Conservation (phyloP, 2,797 vertebrate genomes). For the Paedocypris micromegethes region DNA sequence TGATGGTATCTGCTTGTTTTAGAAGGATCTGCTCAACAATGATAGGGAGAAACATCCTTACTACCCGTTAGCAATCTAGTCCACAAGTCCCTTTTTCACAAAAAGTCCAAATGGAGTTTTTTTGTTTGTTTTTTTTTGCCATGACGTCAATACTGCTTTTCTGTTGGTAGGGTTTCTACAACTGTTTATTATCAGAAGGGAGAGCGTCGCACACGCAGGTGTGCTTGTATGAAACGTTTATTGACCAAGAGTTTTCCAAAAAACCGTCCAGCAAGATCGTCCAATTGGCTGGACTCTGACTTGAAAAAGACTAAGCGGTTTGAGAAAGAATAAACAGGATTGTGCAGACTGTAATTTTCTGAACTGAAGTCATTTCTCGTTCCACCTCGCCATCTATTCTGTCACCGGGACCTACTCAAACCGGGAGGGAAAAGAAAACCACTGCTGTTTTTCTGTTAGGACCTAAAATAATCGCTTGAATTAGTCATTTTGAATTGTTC, state of each 20-base stretch:
- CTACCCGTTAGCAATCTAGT: too few species aligned
- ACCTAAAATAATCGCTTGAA: neutral
- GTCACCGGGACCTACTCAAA: slow-evolving; percentile 26
- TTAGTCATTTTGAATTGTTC: slow-evolving; percentile 20
- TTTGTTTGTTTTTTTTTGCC: neutral
- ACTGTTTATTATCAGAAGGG: slow-evolving; percentile 28
- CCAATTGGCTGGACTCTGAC: slow-evolving; percentile 47
- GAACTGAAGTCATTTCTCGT: slow-evolving; percentile 48
- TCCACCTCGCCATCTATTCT: slow-evolving; percentile 40
- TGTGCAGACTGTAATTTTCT: slow-evolving; percentile 58
- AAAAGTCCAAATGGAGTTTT: too few species aligned
- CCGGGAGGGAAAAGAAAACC: slow-evolving; percentile 24
- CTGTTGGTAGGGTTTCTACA: neutral
- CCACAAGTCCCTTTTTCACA: too few species aligned
- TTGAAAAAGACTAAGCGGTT: slow-evolving; percentile 39
- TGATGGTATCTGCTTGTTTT: too few species aligned
- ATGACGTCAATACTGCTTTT: slow-evolving; percentile 4
- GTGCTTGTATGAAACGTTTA: slow-evolving; percentile 55
- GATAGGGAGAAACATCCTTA: too few species aligned
- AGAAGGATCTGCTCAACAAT: too few species aligned
- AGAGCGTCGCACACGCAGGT: slow-evolving; percentile 37
- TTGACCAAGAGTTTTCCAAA: slow-evolving; percentile 46
- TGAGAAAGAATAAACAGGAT: slow-evolving; percentile 50
- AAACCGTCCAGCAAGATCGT: slow-evolving; percentile 50
- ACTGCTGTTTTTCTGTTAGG: neutral